These are phyloP conservation scores for Agrochola lota DNA, from an alignment of 2,888 invertebrate genomes.

Conservation along the genomic window DNA sequence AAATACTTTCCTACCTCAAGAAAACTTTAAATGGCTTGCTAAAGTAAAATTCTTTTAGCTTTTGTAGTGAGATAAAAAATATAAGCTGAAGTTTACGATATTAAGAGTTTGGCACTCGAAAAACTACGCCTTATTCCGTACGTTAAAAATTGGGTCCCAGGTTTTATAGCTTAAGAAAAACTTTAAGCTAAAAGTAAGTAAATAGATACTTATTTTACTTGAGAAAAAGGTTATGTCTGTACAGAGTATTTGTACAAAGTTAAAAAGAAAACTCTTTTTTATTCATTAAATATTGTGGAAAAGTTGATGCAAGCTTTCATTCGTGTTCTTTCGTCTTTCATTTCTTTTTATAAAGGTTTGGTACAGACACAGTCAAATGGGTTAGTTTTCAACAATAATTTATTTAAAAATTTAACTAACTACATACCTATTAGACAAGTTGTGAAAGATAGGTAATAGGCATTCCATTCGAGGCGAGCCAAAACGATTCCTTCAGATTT, in stretches of 20 bases:
- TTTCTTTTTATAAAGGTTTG: slow-evolving; percentile 7
- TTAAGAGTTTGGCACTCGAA: slow-evolving; percentile 62
- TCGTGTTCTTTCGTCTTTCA: not conserved
- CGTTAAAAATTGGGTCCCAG: slow-evolving; percentile 61
- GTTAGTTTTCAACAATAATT: slow-evolving; percentile 9
- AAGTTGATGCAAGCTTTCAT: not conserved
- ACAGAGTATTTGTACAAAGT: slow-evolving; percentile 2
- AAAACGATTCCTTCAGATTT: not conserved
- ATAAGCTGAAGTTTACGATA: slow-evolving; percentile 60
- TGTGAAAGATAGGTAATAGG: not conserved
- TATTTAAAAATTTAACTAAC: slow-evolving; percentile 4
- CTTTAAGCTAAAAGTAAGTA: slow-evolving; percentile 42
- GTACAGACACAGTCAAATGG: not conserved
- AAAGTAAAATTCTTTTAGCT: slow-evolving; percentile 44
- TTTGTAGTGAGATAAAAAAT: slow-evolving; percentile 60
- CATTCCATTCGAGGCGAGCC: too few relatives aligned
- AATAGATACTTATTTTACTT: slow-evolving; percentile 31
- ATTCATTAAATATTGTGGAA: slow-evolving; percentile 9
- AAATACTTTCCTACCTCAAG: slow-evolving; percentile 39
- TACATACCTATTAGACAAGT: not conserved
- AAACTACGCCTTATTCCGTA: slow-evolving; percentile 57
- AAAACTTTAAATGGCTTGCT: slow-evolving; percentile 57
- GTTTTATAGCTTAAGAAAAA: slow-evolving; percentile 56
- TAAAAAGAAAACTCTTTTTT: slow-evolving; percentile 1
- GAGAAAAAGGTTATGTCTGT: slow-evolving; percentile 37